Base-by-base conservation (phyloP, 1,140 invertebrate genomes). In the Papilio xuthus region DNA sequence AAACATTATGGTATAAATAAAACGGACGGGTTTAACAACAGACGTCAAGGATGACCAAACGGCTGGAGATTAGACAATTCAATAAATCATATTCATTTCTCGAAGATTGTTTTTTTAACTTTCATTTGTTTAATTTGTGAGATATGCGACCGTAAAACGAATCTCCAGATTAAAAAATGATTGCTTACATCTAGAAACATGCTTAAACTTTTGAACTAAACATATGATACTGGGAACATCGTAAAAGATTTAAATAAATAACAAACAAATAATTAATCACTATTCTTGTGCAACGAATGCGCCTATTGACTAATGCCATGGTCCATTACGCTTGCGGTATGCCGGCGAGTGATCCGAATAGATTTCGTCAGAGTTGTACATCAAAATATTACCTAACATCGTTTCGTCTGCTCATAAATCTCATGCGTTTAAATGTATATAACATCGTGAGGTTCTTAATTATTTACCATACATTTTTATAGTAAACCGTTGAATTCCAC, bases 131-230 rank as follows among this genome's bases (percentile, higher is more conserved):
- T n/a, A n/a, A n/a, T n/a, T n/a, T n/a, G 32, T 0, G 4, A 4
- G 2, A 1, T 37, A 37, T 6, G 32, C 32, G 32, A 47, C 44
- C 44, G 44, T 13, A 86, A 26, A 87, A 89, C 80, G 75, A 23
- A 71, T 42, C 32, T 77, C 9, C 56, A 32, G 63, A 69, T n/a
- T n/a, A n/a, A 41, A 41, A n/a, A n/a, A 53, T 53, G 0, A 53
- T 8, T 7, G 6, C n/a, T 53, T n/a, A n/a, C 50, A 9, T 20
- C 1, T 53, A 44, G 42, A 44, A 12, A 44, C 42, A 13, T 44
- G 0, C 8, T 13, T 9, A 8, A 53, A 53, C n/a, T n/a, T n/a
- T 53, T n/a, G 9, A 20, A 53, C n/a, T 10, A 53, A 20, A 53
- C 18, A 53, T 53, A 9, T n/a, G 50, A 9, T 53, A 18, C n/a